phyloP scores from a whole-genome alignment of 2,888 invertebrate genomes.

The Lithophane socia region DNA sequence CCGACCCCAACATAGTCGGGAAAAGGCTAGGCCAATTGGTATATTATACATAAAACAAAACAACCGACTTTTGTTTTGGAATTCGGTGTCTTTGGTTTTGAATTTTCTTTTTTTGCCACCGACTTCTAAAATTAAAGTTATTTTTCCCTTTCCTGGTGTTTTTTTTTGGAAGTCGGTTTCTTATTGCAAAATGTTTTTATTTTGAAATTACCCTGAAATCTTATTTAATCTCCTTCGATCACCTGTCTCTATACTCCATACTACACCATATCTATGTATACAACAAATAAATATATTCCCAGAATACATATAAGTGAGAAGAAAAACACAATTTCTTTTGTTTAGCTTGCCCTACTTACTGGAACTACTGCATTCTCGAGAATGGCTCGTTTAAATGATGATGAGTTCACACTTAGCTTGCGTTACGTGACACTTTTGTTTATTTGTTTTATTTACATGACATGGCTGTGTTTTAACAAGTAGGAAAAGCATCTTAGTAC shows the following conservation, averaged over 20 bases:
- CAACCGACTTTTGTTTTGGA: too few relatives aligned
- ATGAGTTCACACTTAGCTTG: slow-evolving; percentile 34
- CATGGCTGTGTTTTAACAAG: not conserved
- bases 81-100: too few relatives aligned
- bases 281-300: slow-evolving; percentile 11
- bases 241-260: not conserved
- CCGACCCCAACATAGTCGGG: too few relatives aligned
- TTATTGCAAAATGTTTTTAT: too few relatives aligned
- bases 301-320: slow-evolving; percentile 14
- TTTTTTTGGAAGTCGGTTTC: too few relatives aligned
- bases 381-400: slow-evolving; percentile 41
- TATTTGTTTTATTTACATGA: not conserved
- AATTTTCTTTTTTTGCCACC: too few relatives aligned
- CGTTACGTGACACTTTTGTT: slow-evolving; percentile 29
- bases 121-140: too few relatives aligned
- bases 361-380: slow-evolving; percentile 52
- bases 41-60: too few relatives aligned
- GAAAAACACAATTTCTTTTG: slow-evolving; percentile 45
- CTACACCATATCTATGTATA: not conserved
- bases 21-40: too few relatives aligned
- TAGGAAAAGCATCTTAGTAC: not conserved
- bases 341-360: slow-evolving; percentile 53
- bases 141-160: too few relatives aligned
- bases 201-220: not conserved
- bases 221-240: not conserved